phyloP scores from a whole-genome alignment of 2,888 invertebrate species.

The Baccha elongata region DNA sequence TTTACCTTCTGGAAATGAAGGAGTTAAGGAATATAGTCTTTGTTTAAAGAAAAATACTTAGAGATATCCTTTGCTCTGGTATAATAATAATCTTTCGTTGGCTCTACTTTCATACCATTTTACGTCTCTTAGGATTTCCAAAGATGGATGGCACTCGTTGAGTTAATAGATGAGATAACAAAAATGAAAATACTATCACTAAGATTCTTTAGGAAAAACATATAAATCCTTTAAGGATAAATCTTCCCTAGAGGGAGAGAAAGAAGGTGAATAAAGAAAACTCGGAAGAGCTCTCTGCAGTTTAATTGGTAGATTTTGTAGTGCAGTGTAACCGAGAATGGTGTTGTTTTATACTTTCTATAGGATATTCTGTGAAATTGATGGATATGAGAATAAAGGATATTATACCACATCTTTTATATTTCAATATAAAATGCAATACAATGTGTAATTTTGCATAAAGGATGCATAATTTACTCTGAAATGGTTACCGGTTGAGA shows the following conservation, averaged over 20 bases:
- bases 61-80: conserved; percentile 9
- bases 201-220: conserved; percentile 41
- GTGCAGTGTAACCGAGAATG: conserved; percentile 30
- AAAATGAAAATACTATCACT: conserved; percentile 9
- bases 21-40: conserved; percentile 22
- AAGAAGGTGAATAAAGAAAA: neutral
- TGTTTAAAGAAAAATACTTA: conserved; percentile 37
- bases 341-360: neutral
- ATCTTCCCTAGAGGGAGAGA: conserved; percentile 11
- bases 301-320: conserved; percentile 63
- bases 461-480: conserved; percentile 64
- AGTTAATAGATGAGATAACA: conserved; percentile 63
- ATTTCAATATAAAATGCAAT: conserved; percentile 52
- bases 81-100: conserved; percentile 28
- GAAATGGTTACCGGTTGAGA: conserved; percentile 58
- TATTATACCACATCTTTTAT: conserved; percentile 13
- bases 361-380: conserved; percentile 40
- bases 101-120: neutral
- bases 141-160: conserved; percentile 67
- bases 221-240: conserved; percentile 66
- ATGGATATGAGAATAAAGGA: conserved; percentile 40
- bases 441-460: conserved; percentile 62
- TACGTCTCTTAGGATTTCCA: conserved; percentile 40
- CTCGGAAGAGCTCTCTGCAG: conserved; percentile 34
- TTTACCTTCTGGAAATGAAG: conserved; percentile 4